Evolutionary conservation across 1,140 invertebrate species (phyloP), one percentile per base, ranked within the genome.

Genomic region (Drosophila lini): DNA sequence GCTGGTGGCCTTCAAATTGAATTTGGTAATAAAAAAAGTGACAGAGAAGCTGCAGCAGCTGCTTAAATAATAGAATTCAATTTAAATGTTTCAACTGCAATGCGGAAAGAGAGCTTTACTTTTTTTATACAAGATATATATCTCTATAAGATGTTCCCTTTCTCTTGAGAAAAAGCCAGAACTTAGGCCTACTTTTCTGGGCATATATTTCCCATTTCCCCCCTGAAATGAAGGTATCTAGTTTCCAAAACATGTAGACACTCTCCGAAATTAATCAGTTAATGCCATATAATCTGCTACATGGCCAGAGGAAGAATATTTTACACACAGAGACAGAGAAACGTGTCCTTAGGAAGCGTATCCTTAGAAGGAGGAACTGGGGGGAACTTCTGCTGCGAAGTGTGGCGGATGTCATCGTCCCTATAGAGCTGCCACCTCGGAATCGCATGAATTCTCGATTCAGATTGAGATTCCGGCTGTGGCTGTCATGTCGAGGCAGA

Each of bases 1-100:
- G 61, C 45, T 16, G 15, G 8, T 73, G 73, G 38, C 57, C 67
- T 81, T 67, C 45, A 55, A 78, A 81, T 81, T 78, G 80, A 81
- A 82, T 82, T 80, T 74, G 59, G 55, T 63, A 74, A 74, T 74
- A 81, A 70, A 56, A 42, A 52, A 53, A 22, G 25, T 28, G 25
- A 28, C 25, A 28, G 6, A 62, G 53, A n/a, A 42, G 58, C 52
- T 77, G 67, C 50, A 47, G 52, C 67, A 67, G 68, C 48, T 82
- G 64, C 74, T 57, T 69, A 68, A 78, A 82, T 69, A 77, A 45
- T 59, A 44, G 47, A 77, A 41, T 55, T 81, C 47, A 4, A 41
- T 32, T n/a, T 56, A 15, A 47, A 69, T 56, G 63, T 57, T 70
- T 40, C 19, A 36, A 36, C 61, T 41, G 61, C 60, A 65, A 13